phyloP scores from a whole-genome alignment of 2,113 vertebrate species.

The Panthera uncia region DNA sequence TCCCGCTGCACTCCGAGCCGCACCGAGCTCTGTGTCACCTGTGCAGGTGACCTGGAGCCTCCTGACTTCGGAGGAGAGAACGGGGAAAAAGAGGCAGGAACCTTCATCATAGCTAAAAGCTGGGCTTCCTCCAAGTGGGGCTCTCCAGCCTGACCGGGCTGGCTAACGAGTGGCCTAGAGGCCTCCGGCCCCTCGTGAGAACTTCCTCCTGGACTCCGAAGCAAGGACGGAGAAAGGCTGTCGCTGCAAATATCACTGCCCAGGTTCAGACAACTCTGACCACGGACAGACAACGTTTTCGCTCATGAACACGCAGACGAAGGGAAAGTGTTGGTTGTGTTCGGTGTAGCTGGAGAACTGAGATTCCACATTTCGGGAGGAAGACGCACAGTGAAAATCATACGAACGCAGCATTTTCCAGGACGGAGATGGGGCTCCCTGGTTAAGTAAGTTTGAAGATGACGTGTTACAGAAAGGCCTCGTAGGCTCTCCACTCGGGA shows the following conservation, averaged over 20 bases:
- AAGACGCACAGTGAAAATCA: no score
- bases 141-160: not conserved
- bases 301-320: accelerated
- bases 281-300: not conserved
- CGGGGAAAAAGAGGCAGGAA: accelerated
- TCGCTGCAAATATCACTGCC: accelerated
- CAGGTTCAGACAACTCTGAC: accelerated
- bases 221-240: not conserved
- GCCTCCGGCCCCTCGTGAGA: accelerated
- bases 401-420: not conserved
- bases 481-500: not conserved
- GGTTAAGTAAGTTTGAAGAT: not conserved
- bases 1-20: not conserved
- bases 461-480: not conserved
- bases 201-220: not conserved
- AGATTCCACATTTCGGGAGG: not conserved
- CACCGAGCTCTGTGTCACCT: not conserved
- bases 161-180: not conserved
- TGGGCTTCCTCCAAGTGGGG: not conserved
- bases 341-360: accelerated
- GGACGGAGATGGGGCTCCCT: not conserved
- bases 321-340: accelerated
- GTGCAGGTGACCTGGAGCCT: not conserved
- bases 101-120: no score
- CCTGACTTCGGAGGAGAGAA: accelerated